Conservation (phyloP, 2,888 invertebrate genomes). For the Atrina japonica region DNA sequence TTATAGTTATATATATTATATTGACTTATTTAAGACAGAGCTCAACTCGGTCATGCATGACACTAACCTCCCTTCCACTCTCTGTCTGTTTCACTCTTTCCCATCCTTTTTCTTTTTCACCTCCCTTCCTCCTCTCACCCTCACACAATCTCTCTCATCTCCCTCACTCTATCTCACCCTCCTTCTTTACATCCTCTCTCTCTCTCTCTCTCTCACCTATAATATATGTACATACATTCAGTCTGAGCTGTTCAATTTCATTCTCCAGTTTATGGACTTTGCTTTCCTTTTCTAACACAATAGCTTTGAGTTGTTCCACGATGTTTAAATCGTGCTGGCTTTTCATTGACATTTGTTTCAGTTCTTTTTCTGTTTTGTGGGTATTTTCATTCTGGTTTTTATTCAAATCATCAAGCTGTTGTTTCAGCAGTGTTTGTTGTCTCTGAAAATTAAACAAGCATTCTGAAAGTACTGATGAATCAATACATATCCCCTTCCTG, state of each 20-base stretch:
- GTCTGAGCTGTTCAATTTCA: conserved; percentile 71
- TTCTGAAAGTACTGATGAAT: too few species aligned
- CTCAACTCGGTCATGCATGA: too few species aligned
- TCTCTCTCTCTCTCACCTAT: background rate
- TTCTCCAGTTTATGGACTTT: conserved; percentile 74
- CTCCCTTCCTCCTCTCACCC: too few species aligned
- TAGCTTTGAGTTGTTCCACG: conserved; percentile 76
- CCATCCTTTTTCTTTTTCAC: too few species aligned
- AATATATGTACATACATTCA: conserved; percentile 57
- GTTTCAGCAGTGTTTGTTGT: conserved; percentile 70
- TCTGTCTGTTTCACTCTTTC: too few species aligned
- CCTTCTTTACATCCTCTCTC: background rate
- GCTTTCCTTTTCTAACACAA: conserved; percentile 77
- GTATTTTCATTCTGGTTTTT: conserved; percentile 57
- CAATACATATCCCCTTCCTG: too few species aligned
- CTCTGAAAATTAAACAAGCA: too few species aligned
- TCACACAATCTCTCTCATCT: too few species aligned
- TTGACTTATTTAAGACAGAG: too few species aligned
- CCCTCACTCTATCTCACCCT: background rate
- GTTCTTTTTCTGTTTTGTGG: conserved; percentile 56
- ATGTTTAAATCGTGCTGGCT: conserved; percentile 76
- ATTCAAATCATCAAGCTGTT: conserved; percentile 64
- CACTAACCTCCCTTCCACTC: too few species aligned
- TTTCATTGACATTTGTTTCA: conserved; percentile 66
- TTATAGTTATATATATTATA: too few species aligned